Conservation (phyloP, 2,888 invertebrate species). For the Cryptophagus acutangulus region DNA sequence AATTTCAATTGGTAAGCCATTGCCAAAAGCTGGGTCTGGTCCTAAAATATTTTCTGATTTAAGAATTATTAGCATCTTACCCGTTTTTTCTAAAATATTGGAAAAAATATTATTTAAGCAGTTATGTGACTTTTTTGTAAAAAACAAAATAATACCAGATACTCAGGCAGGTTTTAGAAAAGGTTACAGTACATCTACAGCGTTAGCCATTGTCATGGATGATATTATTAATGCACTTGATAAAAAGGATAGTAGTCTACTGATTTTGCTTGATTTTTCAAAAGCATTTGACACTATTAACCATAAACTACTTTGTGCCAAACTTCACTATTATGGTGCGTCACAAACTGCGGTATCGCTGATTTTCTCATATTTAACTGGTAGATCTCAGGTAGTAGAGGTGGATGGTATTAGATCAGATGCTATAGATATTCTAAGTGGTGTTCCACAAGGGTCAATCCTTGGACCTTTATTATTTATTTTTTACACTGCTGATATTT, state of each 20-base stretch:
- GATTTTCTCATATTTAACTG: not conserved
- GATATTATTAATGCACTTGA: slow-evolving; percentile 1
- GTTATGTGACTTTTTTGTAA: not conserved
- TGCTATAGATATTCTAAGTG: not conserved
- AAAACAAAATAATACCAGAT: not conserved
- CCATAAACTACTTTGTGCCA: slow-evolving; percentile 3
- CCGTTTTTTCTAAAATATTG: slow-evolving; percentile 7
- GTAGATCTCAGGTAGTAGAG: not conserved
- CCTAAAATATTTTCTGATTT: slow-evolving; percentile 8
- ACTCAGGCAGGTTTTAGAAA: slow-evolving; percentile 3
- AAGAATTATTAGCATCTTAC: slow-evolving; percentile 11
- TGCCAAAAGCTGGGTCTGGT: slow-evolving; percentile 8
- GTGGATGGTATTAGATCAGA: not conserved
- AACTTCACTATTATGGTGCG: slow-evolving; percentile 5
- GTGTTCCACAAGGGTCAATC: slow-evolving; percentile 7
- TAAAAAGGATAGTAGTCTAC: not conserved
- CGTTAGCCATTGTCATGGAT: not conserved
- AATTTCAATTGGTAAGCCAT: slow-evolving; percentile 6
- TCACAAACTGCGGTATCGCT: not conserved
- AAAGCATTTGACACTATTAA: slow-evolving; percentile 6
- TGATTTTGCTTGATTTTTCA: slow-evolving; percentile 5
- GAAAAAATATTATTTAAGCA: slow-evolving; percentile 4
- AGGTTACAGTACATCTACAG: slow-evolving; percentile 1
- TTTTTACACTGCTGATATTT: slow-evolving; percentile 4
- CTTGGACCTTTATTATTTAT: slow-evolving; percentile 5